Evolutionary conservation across 2,797 vertebrate species (phyloP).

Genomic region (Tachyglossus aculeatus): DNA sequence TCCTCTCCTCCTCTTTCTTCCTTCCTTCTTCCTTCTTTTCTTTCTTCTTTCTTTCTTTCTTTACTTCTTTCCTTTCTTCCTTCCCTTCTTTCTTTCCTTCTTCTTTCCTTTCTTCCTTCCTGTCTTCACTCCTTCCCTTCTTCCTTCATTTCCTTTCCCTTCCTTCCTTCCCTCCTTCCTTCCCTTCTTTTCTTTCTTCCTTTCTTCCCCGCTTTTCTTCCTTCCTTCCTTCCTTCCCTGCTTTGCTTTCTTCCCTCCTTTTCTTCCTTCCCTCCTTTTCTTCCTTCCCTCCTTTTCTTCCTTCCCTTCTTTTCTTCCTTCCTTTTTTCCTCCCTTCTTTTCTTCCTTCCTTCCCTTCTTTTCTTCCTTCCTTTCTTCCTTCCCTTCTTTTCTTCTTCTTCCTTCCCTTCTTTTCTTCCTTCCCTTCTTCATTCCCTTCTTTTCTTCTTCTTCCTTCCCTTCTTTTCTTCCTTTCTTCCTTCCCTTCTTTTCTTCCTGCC

Average conservation of each 20-base stretch:
- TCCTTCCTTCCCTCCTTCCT: accelerated
- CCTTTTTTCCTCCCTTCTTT: too few relatives aligned
- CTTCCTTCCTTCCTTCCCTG: not conserved
- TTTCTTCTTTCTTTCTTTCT: not conserved
- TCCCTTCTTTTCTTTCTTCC: not conserved
- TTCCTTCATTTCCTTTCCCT: not conserved
- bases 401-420: not conserved
- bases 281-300: not conserved
- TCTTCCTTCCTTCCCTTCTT: not conserved
- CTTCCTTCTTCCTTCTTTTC: too few relatives aligned
- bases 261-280: not conserved
- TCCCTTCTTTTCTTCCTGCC: not conserved
- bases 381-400: not conserved
- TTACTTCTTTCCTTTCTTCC: not conserved
- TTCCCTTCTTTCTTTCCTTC: not conserved
- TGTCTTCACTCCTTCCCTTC: not conserved
- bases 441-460: not conserved
- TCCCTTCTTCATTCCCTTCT: not conserved
- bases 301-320: not conserved
- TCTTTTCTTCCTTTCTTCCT: not conserved
- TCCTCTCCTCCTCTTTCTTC: too few relatives aligned
- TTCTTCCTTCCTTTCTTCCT: not conserved
- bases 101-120: not conserved
- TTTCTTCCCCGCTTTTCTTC: not conserved
- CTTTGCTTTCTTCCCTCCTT: not conserved